Conservation (phyloP, 2,797 vertebrate genomes). For the Alca torda region DNA sequence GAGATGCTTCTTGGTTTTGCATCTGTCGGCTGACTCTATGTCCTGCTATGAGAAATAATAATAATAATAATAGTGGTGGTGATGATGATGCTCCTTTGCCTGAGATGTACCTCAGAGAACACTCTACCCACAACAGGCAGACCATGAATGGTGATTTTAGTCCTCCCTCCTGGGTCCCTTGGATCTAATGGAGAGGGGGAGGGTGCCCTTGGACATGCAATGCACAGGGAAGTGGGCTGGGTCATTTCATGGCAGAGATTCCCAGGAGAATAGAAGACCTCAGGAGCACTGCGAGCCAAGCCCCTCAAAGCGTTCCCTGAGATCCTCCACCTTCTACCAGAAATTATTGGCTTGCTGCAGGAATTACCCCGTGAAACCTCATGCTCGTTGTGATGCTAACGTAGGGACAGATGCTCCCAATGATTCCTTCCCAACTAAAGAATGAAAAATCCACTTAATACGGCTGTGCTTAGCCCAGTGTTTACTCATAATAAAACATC, state of each 20-base stretch:
- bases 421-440: not conserved
- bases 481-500: conserved; percentile 50
- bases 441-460: conserved; percentile 37
- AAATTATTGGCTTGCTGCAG: not conserved
- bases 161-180: not conserved
- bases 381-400: not conserved
- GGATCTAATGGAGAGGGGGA: not conserved
- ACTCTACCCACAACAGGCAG: not conserved
- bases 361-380: not conserved
- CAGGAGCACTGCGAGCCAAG: not conserved
- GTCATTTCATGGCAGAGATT: not conserved
- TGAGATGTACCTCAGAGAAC: not conserved
- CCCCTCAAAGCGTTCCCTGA: not conserved
- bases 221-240: fast-evolving
- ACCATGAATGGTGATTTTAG: not conserved
- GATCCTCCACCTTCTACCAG: not conserved
- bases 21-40: fast-evolving
- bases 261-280: not conserved
- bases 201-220: not conserved
- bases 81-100: not conserved
- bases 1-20: not conserved
- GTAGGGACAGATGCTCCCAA: not conserved
- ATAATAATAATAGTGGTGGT: not conserved
- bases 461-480: not conserved
- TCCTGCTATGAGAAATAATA: not conserved